Evolutionary conservation across 1,140 invertebrate species (phyloP), one percentile per base, ranked within the genome.

Genomic region (Orius insidiosus): DNA sequence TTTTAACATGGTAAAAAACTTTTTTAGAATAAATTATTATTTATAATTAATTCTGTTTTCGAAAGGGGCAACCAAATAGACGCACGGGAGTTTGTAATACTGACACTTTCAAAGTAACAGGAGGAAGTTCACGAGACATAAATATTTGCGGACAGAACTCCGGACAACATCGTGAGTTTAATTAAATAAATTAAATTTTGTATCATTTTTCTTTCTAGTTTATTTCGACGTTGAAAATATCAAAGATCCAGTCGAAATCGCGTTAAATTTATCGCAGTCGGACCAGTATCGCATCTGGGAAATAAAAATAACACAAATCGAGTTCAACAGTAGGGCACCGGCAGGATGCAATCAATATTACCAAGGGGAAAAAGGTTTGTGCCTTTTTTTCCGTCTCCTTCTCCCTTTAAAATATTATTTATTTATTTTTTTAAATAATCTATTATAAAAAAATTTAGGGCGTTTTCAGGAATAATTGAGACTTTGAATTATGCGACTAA

Each of bases 401-500:
- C 9, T 36, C 3, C 35, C 35, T 36, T n/a, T 24, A 7, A 24
- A 24, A 24, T 24, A 7, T 4, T 3, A 24, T n/a, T n/a, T n/a
- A n/a, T n/a, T n/a, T 24, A 24, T 24, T 24, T 24, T 24, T 24
- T 24, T 24, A 24, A 24, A 24, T 24, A 24, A 24, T 24, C 24
- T 24, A 24, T 24, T 24, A 24, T 24, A 24, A 24, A 24, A 7
- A 24, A 24, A 24, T 24, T 24, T 24, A 24, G 41, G 24, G 14
- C 49, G 52, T 52, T 44, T 55, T 19, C 47, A 67, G 72, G 77
- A 15, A 69, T 69, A 1, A 64, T 82, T 34, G 71, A 75, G 58
- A 83, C 80, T 0, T 74, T 85, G 57, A 86, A 86, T 59, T 85
- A 75, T 56, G 73, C 80, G 1, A 73, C 77, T 2, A 86, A 86